Evolutionary conservation across 1,140 invertebrate genomes (phyloP), one percentile per base, ranked within the genome.

Genomic region (Nebria ingens): DNA sequence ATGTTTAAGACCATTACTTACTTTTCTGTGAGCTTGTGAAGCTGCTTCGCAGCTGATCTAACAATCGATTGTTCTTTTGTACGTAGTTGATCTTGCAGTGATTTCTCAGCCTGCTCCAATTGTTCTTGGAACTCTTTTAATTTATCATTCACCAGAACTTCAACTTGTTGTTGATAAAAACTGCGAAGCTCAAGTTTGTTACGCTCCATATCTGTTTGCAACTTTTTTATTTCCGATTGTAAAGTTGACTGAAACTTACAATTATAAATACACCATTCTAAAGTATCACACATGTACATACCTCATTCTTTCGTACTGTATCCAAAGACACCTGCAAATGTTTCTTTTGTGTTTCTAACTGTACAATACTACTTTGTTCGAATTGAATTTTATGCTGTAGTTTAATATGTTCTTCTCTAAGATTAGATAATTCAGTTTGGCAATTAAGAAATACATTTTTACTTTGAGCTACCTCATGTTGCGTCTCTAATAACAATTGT

Each of bases 101-200:
- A 74, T 13, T 73, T 70, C 68, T 87, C 81, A 2, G 80, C 81
- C 19, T 75, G 65, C 58, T 89, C 85, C 12, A 89, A 71, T 67
- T 89, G 85, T 3, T 65, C 68, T 65, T 89, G 86, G 65, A 89
- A 89, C 68, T 91, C 86, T 61, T 81, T 78, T 52, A 89, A 66
- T 68, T 91, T 91, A 15, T 77, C 76, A 56, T 81, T 74, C 2
- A 91, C 86, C 1, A 87, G 83, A 42, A 81, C 76, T 55, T 91
- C 86, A 21, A 91, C 71, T 71, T 91, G 87, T 55, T 83, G 82
- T 65, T 91, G 87, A 63, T 89, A 91, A 62, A 86, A 80, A 19
- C 78, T 75, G 62, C 84, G 81, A 9, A 89, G 67, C 56, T 87
- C 83, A 6, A 73, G 70, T 60, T 83, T 83, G 53, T 81, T 80